phyloP scores from a whole-genome alignment of 2,113 vertebrate genomes.

The Phylloscopus trochilus region DNA sequence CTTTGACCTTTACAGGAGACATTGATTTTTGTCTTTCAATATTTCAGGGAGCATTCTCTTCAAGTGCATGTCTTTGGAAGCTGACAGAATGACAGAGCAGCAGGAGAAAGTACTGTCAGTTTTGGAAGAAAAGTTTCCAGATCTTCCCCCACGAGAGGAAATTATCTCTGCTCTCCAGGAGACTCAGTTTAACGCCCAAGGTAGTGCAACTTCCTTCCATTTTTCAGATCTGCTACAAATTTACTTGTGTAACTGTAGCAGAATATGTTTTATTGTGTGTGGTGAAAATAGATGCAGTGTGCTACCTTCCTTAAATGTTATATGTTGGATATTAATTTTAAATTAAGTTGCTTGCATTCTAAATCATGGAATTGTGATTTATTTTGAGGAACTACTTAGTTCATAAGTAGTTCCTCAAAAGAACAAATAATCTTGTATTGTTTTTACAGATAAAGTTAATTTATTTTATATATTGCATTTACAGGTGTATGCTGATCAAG shows the following conservation, averaged over 20 bases:
- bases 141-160: constrained; percentile 72
- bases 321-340: neutral
- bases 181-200: constrained; percentile 64
- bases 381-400: neutral
- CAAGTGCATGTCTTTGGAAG: constrained; percentile 74
- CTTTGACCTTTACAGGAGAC: neutral
- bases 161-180: constrained; percentile 72
- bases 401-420: neutral
- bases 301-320: neutral
- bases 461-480: neutral
- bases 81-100: constrained; percentile 70
- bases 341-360: neutral
- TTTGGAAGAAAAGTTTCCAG: constrained; percentile 79
- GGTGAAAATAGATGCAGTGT: neutral
- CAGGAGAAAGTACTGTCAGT: constrained; percentile 79
- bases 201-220: constrained; percentile 28
- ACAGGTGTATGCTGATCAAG: neutral
- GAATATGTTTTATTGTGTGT: neutral
- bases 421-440: neutral
- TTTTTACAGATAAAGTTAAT: neutral
- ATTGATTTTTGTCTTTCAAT: neutral
- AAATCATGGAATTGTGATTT: neutral
- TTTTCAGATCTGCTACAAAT: neutral
- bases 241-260: neutral
- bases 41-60: constrained; percentile 84